Percentiles rank a stretch among this genome's conserved stretches.
These are phyloP conservation scores for Chironomus tepperi DNA, from an alignment of 1,140 invertebrate species.

Conservation along the genomic window DNA sequence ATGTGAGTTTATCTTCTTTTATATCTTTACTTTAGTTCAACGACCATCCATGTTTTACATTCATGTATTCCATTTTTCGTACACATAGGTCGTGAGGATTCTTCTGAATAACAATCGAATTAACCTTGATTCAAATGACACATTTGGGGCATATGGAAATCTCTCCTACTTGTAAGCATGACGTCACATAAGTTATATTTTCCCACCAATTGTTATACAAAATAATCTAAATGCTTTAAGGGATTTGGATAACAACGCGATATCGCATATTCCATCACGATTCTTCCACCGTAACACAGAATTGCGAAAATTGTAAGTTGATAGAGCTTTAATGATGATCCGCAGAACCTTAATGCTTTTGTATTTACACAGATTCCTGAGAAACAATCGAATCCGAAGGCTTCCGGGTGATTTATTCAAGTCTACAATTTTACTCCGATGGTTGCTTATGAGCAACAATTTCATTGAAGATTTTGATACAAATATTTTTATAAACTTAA, in stretches of 20 bases:
- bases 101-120: conserved; percentile 34
- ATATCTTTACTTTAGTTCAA: neutral
- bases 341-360: neutral
- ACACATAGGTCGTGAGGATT: conserved; percentile 28
- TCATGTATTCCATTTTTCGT: neutral
- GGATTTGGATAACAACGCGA: conserved; percentile 2
- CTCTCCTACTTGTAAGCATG: no score
- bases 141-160: no score
- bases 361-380: neutral
- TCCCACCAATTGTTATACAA: neutral
- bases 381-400: neutral
- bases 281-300: neutral
- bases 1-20: neutral
- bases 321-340: neutral
- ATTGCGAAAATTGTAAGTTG: neutral
- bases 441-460: conserved; percentile 16
- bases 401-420: neutral
- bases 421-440: conserved; percentile 23
- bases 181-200: neutral
- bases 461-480: neutral
- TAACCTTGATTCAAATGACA: conserved; percentile 28
- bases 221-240: neutral
- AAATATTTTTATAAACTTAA: neutral
- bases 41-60: neutral
- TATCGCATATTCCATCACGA: neutral